A percentile compares a stretch with the other conserved stretches of the same genome.
phyloP scores from a whole-genome alignment of 2,797 vertebrate species.

The Sebastes miniatus region DNA sequence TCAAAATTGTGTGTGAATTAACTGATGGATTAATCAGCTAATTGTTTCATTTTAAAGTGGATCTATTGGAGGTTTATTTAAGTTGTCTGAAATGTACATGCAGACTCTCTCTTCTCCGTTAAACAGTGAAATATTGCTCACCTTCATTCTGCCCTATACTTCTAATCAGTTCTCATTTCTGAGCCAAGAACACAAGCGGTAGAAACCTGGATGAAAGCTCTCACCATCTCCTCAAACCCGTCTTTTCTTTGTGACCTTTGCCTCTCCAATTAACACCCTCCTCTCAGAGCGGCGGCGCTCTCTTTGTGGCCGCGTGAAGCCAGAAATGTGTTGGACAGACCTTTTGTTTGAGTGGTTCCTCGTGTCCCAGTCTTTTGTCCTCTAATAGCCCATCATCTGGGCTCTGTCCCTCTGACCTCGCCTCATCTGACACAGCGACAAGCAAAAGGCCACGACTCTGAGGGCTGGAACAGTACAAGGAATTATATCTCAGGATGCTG shows the following conservation, averaged over 20 bases:
- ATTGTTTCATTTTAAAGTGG: neutral
- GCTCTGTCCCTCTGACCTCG: conserved; percentile 45
- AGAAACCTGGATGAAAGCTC: conserved; percentile 16
- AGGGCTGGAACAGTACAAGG: conserved; percentile 1
- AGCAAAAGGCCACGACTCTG: conserved; percentile 16
- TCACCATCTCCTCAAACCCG: neutral
- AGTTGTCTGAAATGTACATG: neutral
- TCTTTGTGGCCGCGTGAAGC: conserved; percentile 52
- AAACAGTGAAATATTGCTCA: neutral
- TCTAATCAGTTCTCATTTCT: neutral
- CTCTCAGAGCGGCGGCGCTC: conserved; percentile 33
- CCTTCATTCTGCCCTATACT: neutral
- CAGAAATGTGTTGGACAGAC: conserved; percentile 48
- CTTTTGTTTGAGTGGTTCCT: conserved; percentile 64
- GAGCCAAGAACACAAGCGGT: neutral
- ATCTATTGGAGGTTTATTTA: neutral
- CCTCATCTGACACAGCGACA: conserved; percentile 27
- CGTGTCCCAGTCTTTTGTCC: conserved; percentile 59
- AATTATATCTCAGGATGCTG: neutral
- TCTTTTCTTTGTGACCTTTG: conserved; percentile 52
- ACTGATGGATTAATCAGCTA: neutral
- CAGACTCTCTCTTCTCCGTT: too few relatives aligned
- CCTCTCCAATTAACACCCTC: conserved; percentile 58
- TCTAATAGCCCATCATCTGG: conserved; percentile 65
- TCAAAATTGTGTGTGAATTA: neutral